Conservation (phyloP, 2,888 invertebrate genomes). For the Mythimna lalbum region DNA sequence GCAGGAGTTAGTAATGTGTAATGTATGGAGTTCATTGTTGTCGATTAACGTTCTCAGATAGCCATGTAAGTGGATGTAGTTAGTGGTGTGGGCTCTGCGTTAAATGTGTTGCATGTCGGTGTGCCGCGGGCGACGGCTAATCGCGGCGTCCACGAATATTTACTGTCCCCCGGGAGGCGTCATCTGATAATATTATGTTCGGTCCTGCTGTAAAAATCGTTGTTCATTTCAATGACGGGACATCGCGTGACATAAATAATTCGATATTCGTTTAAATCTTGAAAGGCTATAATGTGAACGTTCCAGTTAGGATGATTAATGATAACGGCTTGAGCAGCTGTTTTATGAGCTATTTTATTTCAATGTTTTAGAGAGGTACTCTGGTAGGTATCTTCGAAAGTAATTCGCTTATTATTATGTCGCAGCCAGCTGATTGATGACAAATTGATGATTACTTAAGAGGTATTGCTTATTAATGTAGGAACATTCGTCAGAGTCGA, state of each 20-base stretch:
- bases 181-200: constrained; percentile 81
- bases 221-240: constrained; percentile 61
- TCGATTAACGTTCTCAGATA: constrained; percentile 38
- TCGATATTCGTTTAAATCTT: constrained; percentile 62
- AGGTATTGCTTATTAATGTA: constrained; percentile 10
- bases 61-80: constrained; percentile 24
- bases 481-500: constrained; percentile 5
- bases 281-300: constrained; percentile 49
- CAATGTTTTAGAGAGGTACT: constrained; percentile 42
- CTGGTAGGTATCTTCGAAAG: constrained; percentile 12
- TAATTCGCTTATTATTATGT: constrained; percentile 39
- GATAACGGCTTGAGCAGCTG: constrained; percentile 39
- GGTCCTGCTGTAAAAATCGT: constrained; percentile 71
- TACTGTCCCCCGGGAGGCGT: constrained; percentile 81
- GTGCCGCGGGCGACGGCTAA: constrained; percentile 77
- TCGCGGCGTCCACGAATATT: constrained; percentile 80
- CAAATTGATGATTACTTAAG: constrained; percentile 26
- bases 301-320: constrained; percentile 59
- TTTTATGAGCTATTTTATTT: constrained; percentile 38
- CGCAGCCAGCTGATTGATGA: constrained; percentile 29
- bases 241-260: constrained; percentile 62
- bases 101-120: constrained; percentile 66
- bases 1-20: constrained; percentile 33
- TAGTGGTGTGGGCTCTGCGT: constrained; percentile 45
- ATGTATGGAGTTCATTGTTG: constrained; percentile 55